Conservation (phyloP, 2,888 invertebrate genomes). For the Euclidia mi region DNA sequence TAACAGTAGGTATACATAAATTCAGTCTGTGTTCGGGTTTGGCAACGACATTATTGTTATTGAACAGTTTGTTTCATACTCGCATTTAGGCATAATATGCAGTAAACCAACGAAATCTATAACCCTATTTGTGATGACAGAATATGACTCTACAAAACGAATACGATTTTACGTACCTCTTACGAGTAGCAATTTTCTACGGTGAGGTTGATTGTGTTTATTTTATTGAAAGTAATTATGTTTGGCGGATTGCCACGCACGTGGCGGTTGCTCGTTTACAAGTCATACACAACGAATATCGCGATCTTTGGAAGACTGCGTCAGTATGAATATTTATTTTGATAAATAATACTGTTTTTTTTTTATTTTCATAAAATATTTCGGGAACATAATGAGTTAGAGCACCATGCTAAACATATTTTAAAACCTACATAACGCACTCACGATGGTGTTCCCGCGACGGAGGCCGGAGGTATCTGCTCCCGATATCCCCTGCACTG, state of each 20-base stretch:
- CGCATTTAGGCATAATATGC: constrained; percentile 47
- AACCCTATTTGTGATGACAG: constrained; percentile 68
- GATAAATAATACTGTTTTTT: constrained; percentile 82
- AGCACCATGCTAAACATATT: constrained; percentile 85
- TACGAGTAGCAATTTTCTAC: constrained; percentile 43
- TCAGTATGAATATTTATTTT: constrained; percentile 74
- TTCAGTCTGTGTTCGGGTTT: constrained; percentile 88
- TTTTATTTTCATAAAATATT: constrained; percentile 72
- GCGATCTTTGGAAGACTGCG: constrained; percentile 85
- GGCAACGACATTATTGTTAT: constrained; percentile 84
- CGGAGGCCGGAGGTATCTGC: constrained; percentile 39
- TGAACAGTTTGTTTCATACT: constrained; percentile 56
- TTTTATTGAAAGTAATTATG: constrained; percentile 25
- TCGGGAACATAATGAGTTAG: constrained; percentile 71
- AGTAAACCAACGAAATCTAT: constrained; percentile 46
- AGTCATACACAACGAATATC: constrained; percentile 48
- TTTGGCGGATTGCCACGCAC: constrained; percentile 36
- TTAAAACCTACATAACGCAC: constrained; percentile 66
- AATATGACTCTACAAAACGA: constrained; percentile 27
- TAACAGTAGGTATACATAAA: constrained; percentile 83
- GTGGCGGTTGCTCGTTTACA: constrained; percentile 36
- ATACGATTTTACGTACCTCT: constrained; percentile 42
- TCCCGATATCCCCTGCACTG: constrained; percentile 44
- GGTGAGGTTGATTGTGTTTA: constrained; percentile 29
- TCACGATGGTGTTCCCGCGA: constrained; percentile 46